Base-by-base conservation (phyloP, 2,113 vertebrate species). In the Amia ocellicauda region DNA sequence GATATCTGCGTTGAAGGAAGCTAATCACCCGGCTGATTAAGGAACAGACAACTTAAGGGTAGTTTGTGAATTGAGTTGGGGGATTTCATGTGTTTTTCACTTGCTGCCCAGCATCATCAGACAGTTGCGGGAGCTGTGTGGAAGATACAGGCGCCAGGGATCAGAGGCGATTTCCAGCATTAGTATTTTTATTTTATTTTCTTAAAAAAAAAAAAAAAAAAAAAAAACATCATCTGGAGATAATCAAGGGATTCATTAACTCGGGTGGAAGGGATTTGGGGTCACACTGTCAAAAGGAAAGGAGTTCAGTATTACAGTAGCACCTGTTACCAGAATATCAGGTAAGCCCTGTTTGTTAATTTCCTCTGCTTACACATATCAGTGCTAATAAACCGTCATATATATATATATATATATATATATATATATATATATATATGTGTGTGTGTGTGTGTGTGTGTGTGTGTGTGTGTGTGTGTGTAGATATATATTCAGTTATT, bases 131-230 rank as follows among this genome's bases (percentile, higher is more conserved):
- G 5, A 16, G 45, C 45, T 47, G 45, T 17, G n/a, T 47, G 14
- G 45, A 47, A 47, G n/a, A 47, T 47, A 47, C 14, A 17, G 45
- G 14, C 11, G 3, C n/a, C 45, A 16, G 14, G n/a, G 16, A 47
- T 47, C 45, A n/a, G 45, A 47, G 45, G 45, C 45, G 45, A 47
- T 47, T 3, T 47, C 14, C 45, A 47, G n/a, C n/a, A n/a, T n/a
- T n/a, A n/a, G n/a, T n/a, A n/a, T n/a, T n/a, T n/a, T n/a, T n/a
- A n/a, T n/a, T n/a, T 3, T 11, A 7, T 11, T 5, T 47, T 47
- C 5, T 17, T 19, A 4, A 47, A 17, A 47, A 47, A 47, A 4
- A 47, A 16, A 47, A n/a, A n/a, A 5, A 47, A n/a, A 4, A 47
- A 19, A 19, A 42, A 19, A 47, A 47, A 36, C 11, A 36, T 5